Evolutionary conservation across 2,888 invertebrate genomes (phyloP).

Genomic region (Ephialtes manifestator): DNA sequence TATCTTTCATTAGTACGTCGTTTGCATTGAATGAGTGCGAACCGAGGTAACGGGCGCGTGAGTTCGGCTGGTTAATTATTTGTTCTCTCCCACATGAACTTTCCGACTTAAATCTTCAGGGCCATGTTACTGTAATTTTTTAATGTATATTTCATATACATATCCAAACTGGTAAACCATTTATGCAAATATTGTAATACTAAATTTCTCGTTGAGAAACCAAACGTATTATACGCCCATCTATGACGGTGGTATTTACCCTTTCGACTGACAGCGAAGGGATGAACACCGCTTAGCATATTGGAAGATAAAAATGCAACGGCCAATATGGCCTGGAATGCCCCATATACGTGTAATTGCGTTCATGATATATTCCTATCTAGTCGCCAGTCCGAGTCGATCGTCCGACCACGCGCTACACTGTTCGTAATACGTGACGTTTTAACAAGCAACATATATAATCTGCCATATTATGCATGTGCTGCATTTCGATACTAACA

Average conservation of each 20-base stretch:
- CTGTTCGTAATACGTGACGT: constrained; percentile 72
- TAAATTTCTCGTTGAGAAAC: too few relatives aligned
- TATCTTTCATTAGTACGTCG: constrained; percentile 81
- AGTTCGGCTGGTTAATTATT: constrained; percentile 80
- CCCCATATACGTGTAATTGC: constrained; percentile 2
- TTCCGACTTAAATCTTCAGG: too few relatives aligned
- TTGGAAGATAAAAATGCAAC: too few relatives aligned
- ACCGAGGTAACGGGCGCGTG: constrained; percentile 74
- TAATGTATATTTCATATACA: too few relatives aligned
- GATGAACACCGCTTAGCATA: too few relatives aligned
- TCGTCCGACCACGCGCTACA: constrained; percentile 36
- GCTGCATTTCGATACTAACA: constrained; percentile 29
- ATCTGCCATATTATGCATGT: constrained; percentile 72
- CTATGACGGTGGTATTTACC: too few relatives aligned
- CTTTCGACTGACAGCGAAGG: too few relatives aligned
- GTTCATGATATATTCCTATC: constrained; percentile 13
- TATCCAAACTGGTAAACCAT: too few relatives aligned
- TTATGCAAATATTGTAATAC: too few relatives aligned
- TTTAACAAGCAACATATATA: constrained; percentile 76
- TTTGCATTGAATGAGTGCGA: constrained; percentile 81
- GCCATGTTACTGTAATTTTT: too few relatives aligned
- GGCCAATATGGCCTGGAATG: too few relatives aligned
- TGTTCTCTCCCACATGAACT: constrained; percentile 72
- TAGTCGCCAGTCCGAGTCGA: constrained; percentile 40
- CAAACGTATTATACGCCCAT: too few relatives aligned